Conservation (phyloP, 2,113 vertebrate genomes). For the Phyllostomus discolor region DNA sequence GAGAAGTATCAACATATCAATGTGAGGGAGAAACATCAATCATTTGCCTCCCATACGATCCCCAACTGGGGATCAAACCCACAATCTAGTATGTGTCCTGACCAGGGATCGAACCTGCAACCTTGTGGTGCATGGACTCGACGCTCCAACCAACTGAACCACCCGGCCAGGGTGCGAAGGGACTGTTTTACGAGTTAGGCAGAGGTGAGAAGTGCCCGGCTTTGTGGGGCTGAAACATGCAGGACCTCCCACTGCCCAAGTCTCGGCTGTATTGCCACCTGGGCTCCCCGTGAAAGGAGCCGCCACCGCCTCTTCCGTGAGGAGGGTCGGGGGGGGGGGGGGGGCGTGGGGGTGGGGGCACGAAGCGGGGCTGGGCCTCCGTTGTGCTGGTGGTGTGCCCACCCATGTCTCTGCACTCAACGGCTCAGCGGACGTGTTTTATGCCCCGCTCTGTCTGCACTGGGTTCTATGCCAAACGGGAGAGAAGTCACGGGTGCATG, state of each 20-base stretch:
- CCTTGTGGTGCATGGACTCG: too few relatives aligned
- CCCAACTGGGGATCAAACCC: too few relatives aligned
- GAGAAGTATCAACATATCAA: too few relatives aligned
- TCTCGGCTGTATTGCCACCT: not conserved
- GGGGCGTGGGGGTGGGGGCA: too few relatives aligned
- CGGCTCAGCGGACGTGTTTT: not conserved
- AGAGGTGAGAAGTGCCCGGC: not conserved
- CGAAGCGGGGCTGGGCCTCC: not conserved
- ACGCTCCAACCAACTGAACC: too few relatives aligned
- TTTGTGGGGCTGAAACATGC: not conserved
- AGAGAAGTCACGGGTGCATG: not conserved
- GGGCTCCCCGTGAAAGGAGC: not conserved
- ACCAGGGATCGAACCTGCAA: too few relatives aligned
- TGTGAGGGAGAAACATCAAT: too few relatives aligned
- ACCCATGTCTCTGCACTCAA: not conserved
- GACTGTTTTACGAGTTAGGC: not conserved
- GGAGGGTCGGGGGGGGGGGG: not conserved
- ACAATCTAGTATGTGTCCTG: too few relatives aligned
- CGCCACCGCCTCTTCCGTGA: too few relatives aligned
- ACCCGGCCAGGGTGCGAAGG: not conserved
- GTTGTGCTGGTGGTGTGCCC: not conserved
- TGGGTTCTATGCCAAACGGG: not conserved
- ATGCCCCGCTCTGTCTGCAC: too few relatives aligned
- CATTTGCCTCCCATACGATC: too few relatives aligned
- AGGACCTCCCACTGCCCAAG: not conserved